Evolutionary conservation across 2,888 invertebrate genomes (phyloP), one percentile per base, ranked within the genome.

Genomic region (Sminthurides aquaticus): DNA sequence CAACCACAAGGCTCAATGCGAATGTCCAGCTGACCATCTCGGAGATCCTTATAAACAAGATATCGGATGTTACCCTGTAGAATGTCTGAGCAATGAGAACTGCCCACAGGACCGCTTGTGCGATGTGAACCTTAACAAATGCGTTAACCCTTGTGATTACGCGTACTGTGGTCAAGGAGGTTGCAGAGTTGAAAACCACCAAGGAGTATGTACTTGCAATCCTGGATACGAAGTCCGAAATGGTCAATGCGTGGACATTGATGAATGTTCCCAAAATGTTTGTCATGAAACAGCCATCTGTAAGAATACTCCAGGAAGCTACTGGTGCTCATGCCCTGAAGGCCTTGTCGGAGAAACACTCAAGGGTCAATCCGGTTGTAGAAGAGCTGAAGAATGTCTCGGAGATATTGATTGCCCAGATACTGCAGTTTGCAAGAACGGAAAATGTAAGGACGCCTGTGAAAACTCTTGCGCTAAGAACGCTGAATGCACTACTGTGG

Each of bases 21-120:
- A 83, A 43, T 93, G 93, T 77, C 87, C 89, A 49, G 84, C 86
- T 66, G 91, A 91, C 24, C 87, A 87, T 77, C 81, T 92, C 29
- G 93, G 93, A 8, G 90, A 91, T 80, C 87, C 90, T 2, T 83
- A 84, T 63, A 89, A 90, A 76, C 81, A 82, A 62, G 83, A 83
- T 60, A 83, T 90, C 60, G 93, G 93, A 43, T 93, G 92, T 76
- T 91, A 90, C 78, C 89, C 88, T 79, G 93, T 92, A 1, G 92
- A 93, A 79, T 94, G 93, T 78, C 81, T 89, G 1, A 84, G 84
- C 54, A 84, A 89, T 76, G 83, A 84, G 49, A 91, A 91, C 73
- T 93, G 93, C 76, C 79, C 87, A 2, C 78, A 76, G 34, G 88
- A 90, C 69, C 89, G 87, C 78, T 85, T 85, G 72, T 93, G 93